Evolutionary conservation across 92 coral and sea anemone genomes (phyloP).

Genomic region (Epizoanthus scotinus): DNA sequence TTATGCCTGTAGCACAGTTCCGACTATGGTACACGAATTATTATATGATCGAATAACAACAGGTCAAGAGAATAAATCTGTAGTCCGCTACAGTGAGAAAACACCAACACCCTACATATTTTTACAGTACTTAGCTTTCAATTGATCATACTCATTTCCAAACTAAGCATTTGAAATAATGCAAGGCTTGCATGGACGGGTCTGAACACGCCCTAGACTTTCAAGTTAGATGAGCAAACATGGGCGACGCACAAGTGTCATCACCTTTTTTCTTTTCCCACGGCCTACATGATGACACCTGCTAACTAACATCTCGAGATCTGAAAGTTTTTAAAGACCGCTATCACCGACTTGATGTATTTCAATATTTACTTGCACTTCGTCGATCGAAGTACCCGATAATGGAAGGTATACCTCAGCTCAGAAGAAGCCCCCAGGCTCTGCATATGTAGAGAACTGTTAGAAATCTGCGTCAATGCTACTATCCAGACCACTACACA

Average conservation of each 20-base stretch:
- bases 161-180: neutral
- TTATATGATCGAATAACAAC: slow-evolving; percentile 2
- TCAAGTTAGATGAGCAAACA: neutral
- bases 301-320: slow-evolving; percentile 13
- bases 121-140: neutral
- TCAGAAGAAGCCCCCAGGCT: too few species aligned
- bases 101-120: neutral
- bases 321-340: slow-evolving; percentile 20
- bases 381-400: slow-evolving; percentile 29
- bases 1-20: slow-evolving; percentile 26
- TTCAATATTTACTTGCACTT: slow-evolving; percentile 36
- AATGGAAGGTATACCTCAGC: neutral
- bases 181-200: neutral
- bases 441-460: neutral
- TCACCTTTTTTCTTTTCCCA: slow-evolving; percentile 22
- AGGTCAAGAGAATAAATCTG: neutral
- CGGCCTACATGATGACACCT: slow-evolving; percentile 33
- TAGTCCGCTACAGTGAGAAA: neutral
- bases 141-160: neutral
- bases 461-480: too few species aligned
- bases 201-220: neutral
- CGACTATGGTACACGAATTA: slow-evolving; percentile 17
- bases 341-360: slow-evolving; percentile 18
- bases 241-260: neutral
- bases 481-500: too few species aligned